Conservation (phyloP, 2,797 vertebrate genomes). For the Galaxias olidus region DNA sequence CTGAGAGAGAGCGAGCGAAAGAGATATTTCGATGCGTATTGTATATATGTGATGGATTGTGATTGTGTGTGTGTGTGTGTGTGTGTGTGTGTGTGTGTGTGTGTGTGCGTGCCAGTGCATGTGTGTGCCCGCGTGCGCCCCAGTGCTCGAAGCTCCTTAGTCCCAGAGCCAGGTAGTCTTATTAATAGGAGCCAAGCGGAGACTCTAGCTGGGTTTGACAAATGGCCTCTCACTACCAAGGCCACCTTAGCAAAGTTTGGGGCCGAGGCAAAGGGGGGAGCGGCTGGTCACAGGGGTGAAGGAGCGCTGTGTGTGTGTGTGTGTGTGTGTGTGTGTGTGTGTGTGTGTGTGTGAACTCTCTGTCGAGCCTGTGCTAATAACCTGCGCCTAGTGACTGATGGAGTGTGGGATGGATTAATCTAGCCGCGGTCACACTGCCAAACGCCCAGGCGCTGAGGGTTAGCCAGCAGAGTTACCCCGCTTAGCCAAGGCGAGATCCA, state of each 20-base stretch:
- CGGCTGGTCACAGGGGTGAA: slow-evolving; percentile 53
- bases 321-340: slow-evolving; percentile 24
- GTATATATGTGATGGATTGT: slow-evolving; percentile 48
- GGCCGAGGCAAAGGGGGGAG: slow-evolving; percentile 60
- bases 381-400: slow-evolving; percentile 71
- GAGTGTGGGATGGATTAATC: slow-evolving; percentile 73
- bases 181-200: slow-evolving; percentile 86
- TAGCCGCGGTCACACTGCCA: slow-evolving; percentile 64
- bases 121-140: slow-evolving; percentile 53
- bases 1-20: slow-evolving; percentile 30
- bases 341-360: slow-evolving; percentile 1
- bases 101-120: background rate
- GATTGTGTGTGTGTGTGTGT: background rate
- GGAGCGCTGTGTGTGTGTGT: slow-evolving; percentile 36
- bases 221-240: slow-evolving; percentile 79
- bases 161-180: slow-evolving; percentile 81
- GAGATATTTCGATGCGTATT: slow-evolving; percentile 38
- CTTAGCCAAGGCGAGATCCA: slow-evolving; percentile 64
- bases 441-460: slow-evolving; percentile 61
- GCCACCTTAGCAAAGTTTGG: slow-evolving; percentile 69
- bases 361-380: slow-evolving; percentile 65
- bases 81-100: slow-evolving; percentile 1
- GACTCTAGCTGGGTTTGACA: slow-evolving; percentile 75
- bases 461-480: slow-evolving; percentile 64
- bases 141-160: slow-evolving; percentile 35